Percentiles rank a stretch among this genome's conserved stretches.
Evolutionary conservation across 2,113 vertebrate genomes (phyloP).

Genomic region (Lepus timidus): DNA sequence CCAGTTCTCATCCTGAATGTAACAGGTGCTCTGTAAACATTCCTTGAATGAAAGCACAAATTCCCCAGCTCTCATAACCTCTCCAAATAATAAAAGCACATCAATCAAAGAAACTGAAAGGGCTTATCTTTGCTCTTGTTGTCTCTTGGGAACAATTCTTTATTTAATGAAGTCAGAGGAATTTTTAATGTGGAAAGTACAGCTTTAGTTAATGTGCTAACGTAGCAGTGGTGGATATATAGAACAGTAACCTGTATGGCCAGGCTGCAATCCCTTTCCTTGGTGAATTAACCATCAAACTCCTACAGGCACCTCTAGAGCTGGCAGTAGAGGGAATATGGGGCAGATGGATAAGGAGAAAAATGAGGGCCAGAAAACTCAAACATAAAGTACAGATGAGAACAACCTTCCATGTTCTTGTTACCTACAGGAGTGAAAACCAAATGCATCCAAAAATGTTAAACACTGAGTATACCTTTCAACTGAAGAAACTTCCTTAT

Average conservation of each 20-base stretch:
- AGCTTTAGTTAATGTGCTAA: slow-evolving; percentile 29
- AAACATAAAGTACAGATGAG: background rate
- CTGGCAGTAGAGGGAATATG: background rate
- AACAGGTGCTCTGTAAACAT: background rate
- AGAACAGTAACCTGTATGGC: background rate
- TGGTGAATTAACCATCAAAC: background rate
- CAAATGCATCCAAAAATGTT: background rate
- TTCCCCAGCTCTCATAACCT: background rate
- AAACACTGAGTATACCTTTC: background rate
- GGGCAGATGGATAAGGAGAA: background rate
- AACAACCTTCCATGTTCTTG: background rate
- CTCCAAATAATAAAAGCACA: background rate
- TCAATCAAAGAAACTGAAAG: slow-evolving; percentile 27
- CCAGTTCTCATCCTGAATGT: background rate
- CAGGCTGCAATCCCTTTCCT: background rate
- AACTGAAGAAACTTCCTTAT: background rate
- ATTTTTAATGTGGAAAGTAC: background rate
- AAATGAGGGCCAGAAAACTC: background rate
- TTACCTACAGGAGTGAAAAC: background rate
- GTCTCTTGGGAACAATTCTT: background rate
- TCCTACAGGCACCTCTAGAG: too few relatives aligned
- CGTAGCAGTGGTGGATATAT: background rate
- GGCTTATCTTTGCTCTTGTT: background rate
- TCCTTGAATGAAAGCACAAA: slow-evolving; percentile 15
- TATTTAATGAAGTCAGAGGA: background rate